Evolutionary conservation across 2,113 vertebrate species (phyloP).

Genomic region (Melanocharis versteri): DNA sequence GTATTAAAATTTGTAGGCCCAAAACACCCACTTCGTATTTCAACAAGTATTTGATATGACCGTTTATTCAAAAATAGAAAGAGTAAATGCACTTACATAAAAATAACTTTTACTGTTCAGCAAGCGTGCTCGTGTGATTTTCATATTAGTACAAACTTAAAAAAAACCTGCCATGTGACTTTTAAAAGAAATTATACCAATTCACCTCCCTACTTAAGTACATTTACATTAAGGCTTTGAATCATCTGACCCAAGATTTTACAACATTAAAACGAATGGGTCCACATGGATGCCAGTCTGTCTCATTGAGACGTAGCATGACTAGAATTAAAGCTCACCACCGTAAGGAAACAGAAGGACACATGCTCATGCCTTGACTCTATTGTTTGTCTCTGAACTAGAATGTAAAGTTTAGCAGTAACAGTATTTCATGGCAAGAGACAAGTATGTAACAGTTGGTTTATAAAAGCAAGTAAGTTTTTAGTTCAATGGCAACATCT

Average conservation of each 20-base stretch:
- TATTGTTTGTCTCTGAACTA: conserved; percentile 16
- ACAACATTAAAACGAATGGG: conserved; percentile 52
- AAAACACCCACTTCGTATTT: background rate
- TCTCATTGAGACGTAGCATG: conserved; percentile 60
- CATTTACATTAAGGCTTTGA: conserved; percentile 81
- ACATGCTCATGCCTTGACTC: conserved; percentile 55
- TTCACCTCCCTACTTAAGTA: conserved; percentile 66
- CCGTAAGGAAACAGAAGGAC: conserved; percentile 71
- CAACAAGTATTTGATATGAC: conserved; percentile 33
- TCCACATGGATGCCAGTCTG: background rate
- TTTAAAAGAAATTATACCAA: conserved; percentile 40
- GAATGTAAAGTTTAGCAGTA: conserved; percentile 62
- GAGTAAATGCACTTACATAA: conserved; percentile 71
- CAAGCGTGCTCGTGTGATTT: conserved; percentile 68
- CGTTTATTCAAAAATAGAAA: conserved; percentile 47
- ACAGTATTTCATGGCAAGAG: conserved; percentile 72
- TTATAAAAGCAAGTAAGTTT: conserved; percentile 51
- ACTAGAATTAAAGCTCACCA: conserved; percentile 73
- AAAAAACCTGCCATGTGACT: conserved; percentile 12
- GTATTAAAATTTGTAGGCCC: conserved; percentile 42
- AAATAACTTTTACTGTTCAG: conserved; percentile 63
- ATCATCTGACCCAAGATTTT: conserved; percentile 72
- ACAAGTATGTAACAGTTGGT: conserved; percentile 56
- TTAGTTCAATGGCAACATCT: conserved; percentile 67
- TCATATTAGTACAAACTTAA: conserved; percentile 66